Evolutionary conservation across 2,797 vertebrate genomes (phyloP).

Genomic region (Platyrinchus mystaceus): DNA sequence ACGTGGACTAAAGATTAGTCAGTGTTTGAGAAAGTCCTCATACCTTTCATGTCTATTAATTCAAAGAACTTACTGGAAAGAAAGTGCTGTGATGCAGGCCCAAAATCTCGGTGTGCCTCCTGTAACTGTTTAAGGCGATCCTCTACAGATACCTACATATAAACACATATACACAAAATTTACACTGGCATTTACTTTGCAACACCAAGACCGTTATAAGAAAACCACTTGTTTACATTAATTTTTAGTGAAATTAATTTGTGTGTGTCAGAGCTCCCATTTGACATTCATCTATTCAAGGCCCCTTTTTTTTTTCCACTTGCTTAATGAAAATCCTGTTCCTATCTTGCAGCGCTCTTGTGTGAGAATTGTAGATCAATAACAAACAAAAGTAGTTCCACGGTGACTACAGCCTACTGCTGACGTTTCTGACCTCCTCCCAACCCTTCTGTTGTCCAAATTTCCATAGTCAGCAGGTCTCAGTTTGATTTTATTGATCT

Average conservation of each 20-base stretch:
- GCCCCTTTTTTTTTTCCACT: background rate
- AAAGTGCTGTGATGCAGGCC: constrained; percentile 94
- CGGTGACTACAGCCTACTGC: background rate
- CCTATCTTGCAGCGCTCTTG: background rate
- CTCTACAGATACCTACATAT: constrained; percentile 86
- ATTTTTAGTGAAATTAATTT: background rate
- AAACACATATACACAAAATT: background rate
- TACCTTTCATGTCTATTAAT: background rate
- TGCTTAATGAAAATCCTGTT: background rate
- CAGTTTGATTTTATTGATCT: constrained; percentile 5
- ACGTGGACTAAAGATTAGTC: background rate
- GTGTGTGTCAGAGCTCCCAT: background rate
- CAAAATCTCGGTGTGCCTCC: constrained; percentile 94
- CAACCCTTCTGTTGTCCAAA: background rate
- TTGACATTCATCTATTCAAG: background rate
- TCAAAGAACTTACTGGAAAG: constrained; percentile 90
- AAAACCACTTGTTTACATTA: background rate
- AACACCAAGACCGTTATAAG: background rate
- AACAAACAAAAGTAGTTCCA: background rate
- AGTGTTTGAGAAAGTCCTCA: background rate
- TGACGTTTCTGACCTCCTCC: background rate
- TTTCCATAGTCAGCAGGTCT: background rate
- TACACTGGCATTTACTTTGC: background rate
- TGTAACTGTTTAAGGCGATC: constrained; percentile 92
- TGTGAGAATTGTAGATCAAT: background rate